These are phyloP conservation scores for Sinocyclocheilus rhinocerous DNA, from an alignment of 2,113 vertebrate genomes.

Conservation along the genomic window DNA sequence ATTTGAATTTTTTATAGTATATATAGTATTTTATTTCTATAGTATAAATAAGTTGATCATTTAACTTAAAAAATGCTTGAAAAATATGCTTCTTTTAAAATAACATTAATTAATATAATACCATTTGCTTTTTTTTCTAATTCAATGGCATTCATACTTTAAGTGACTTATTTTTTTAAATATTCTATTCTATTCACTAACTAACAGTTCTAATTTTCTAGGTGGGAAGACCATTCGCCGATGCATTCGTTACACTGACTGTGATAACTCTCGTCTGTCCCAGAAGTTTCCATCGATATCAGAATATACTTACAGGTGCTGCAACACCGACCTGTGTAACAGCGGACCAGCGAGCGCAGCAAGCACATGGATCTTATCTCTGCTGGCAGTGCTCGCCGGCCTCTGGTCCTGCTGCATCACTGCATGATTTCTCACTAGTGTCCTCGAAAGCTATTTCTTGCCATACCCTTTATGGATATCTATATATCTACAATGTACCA, in stretches of 20 bases:
- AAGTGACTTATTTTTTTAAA: not conserved
- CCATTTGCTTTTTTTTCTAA: not conserved
- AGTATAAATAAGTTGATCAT: too few species aligned
- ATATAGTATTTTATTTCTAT: too few species aligned
- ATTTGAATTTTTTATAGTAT: not conserved
- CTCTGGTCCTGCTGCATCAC: conserved; percentile 53
- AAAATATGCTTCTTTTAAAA: not conserved
- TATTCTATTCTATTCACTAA: not conserved
- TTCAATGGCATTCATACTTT: not conserved
- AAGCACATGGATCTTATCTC: conserved; percentile 23
- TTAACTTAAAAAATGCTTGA: too few species aligned
- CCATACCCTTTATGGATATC: conserved; percentile 2
- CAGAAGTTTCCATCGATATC: conserved; percentile 73
- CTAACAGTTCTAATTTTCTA: conserved; percentile 47
- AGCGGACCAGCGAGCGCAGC: conserved; percentile 27
- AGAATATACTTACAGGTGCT: conserved; percentile 74
- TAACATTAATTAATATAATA: not conserved
- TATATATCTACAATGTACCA: not conserved
- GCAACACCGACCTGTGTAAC: conserved; percentile 78
- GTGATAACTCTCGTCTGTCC: conserved; percentile 71
- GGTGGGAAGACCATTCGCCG: conserved; percentile 76
- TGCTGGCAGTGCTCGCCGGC: conserved; percentile 59
- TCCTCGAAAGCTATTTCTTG: not conserved
- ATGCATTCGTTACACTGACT: conserved; percentile 78
- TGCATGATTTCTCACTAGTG: conserved; percentile 28